Evolutionary conservation across 1,140 invertebrate species (phyloP), one percentile per base, ranked within the genome.

Genomic region (Micrasema minimum): DNA sequence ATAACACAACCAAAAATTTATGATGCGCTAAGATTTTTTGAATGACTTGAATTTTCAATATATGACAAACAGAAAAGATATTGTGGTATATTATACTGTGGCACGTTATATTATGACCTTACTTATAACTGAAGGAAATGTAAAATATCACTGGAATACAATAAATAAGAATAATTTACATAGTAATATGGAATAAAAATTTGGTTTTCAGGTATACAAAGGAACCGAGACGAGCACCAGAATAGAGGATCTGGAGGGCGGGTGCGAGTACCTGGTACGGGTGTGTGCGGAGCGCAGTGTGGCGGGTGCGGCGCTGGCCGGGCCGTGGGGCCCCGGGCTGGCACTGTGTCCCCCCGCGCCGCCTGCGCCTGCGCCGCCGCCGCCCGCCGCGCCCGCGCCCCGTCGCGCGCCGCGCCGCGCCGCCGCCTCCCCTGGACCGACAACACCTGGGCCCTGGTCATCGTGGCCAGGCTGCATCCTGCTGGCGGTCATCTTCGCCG

Each of bases 241-340:
- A 59, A 79, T 94, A 75, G 87, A 88, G 71, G 88, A 89, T 77
- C 83, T 94, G 72, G 87, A 90, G 74, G 83, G 89, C 14, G 90
- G 89, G 69, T 86, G 86, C 26, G 90, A 92, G 72, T 94, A 94
- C 79, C 80, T 84, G 72, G 87, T 92, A 55, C 86, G 92, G 22
- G 91, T 94, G 14, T 91, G 90, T 82, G 88, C 90, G 1, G 86
- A 93, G 57, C 87, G 92, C 37, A 81, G 88, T 64, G 85, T 87
- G 68, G 74, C 77, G 1, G 82, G 82, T 37, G 85, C 83, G 0
- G 85, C 89, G 69, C 83, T 93, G 37, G 76, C 83, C 18, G 90
- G 92, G 37, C 85, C 90, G 45, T 91, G 87, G 79, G 91, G 91
- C 73, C 76, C 78, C 1, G 72, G 72, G 41, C 67, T 78, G 35